These are phyloP conservation scores for Cassiopea xamachana DNA, from an alignment of 30 jellyfish, hydroid and myxozoan species.

Conservation along the genomic window DNA sequence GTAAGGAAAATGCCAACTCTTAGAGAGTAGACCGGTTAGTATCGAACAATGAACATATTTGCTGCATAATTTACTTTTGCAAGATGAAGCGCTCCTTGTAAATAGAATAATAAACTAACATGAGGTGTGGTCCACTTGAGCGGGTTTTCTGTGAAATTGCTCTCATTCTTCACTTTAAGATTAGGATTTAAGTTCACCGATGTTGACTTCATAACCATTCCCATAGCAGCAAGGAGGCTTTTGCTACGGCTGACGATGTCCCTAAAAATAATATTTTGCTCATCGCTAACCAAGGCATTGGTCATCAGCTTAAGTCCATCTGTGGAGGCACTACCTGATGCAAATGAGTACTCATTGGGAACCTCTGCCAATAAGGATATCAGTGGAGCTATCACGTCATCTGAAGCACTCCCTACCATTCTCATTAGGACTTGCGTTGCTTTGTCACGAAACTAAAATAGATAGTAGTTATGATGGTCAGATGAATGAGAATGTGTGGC, in stretches of 20 bases:
- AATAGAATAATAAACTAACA: neutral
- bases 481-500: too few relatives aligned
- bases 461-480: neutral
- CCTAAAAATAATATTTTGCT: constrained; percentile 17
- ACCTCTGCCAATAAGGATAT: constrained; percentile 35
- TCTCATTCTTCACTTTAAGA: constrained; percentile 24
- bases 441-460: constrained; percentile 21
- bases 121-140: constrained; percentile 21
- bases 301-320: constrained; percentile 13
- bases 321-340: neutral
- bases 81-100: neutral
- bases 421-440: constrained; percentile 2
- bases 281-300: neutral
- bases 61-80: too few relatives aligned
- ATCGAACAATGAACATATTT: too few relatives aligned
- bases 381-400: constrained; percentile 58
- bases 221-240: constrained; percentile 43
- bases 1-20: too few relatives aligned
- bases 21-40: too few relatives aligned
- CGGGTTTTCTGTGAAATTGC: constrained; percentile 34
- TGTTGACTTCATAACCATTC: constrained; percentile 54
- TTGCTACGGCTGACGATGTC: constrained; percentile 45
- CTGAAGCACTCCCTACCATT: constrained; percentile 29
- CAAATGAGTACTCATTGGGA: constrained; percentile 29
- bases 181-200: constrained; percentile 41